Conservation (phyloP, 2,797 vertebrate species). For the Halcyon chelicuti region DNA sequence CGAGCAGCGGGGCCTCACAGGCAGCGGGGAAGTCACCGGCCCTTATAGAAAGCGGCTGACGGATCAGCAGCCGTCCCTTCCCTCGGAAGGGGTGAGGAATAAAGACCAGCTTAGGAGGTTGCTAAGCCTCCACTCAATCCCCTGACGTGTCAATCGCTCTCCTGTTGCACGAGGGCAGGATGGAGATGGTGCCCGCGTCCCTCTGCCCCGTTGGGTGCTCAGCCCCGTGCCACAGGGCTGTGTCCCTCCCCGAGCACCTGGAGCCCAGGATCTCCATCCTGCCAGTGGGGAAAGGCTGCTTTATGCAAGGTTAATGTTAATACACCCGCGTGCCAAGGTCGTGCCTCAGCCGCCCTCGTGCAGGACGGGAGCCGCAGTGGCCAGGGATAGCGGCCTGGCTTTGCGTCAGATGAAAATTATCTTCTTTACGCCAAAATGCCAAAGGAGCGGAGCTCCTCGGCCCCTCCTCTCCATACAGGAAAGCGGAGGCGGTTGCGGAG, state of each 20-base stretch:
- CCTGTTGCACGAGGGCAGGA: accelerated
- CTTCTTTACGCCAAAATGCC: neutral
- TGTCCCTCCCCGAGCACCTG: neutral
- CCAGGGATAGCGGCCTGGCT: accelerated
- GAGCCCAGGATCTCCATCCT: neutral
- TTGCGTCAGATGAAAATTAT: neutral
- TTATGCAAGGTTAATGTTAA: neutral
- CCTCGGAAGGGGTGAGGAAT: neutral
- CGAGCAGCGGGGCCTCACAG: neutral
- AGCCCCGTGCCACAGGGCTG: neutral
- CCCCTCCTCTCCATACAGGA: accelerated
- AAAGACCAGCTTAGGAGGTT: neutral
- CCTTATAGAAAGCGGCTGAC: neutral
- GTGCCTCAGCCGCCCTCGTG: accelerated
- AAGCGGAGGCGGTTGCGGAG: neutral
- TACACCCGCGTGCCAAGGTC: accelerated
- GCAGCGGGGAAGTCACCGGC: neutral
- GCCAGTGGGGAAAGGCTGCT: neutral
- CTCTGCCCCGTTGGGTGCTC: neutral
- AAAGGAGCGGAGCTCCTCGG: neutral
- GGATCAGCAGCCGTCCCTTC: neutral
- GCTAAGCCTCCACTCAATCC: neutral
- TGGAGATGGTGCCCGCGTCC: accelerated
- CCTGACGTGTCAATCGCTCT: neutral
- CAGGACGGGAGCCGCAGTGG: neutral